phyloP scores from a whole-genome alignment of 2,797 vertebrate genomes.

The Lycodopsis pacificus region DNA sequence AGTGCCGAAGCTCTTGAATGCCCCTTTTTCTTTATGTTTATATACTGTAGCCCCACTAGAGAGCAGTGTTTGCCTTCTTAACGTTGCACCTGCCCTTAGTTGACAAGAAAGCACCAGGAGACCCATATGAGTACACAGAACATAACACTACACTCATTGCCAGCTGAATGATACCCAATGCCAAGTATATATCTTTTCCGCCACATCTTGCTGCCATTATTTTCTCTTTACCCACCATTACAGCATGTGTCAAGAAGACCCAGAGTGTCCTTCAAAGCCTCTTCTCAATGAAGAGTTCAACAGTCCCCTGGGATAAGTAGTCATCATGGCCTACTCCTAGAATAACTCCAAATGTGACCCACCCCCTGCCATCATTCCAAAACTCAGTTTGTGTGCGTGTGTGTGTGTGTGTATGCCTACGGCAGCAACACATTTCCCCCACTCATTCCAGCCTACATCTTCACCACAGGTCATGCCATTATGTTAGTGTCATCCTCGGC shows the following conservation, averaged over 20 bases:
- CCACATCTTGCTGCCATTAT: slow-evolving; percentile 41
- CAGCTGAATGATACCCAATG: slow-evolving; percentile 51
- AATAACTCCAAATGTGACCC: slow-evolving; percentile 64
- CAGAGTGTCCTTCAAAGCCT: slow-evolving; percentile 14
- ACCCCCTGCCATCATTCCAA: slow-evolving; percentile 76
- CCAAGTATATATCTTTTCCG: slow-evolving; percentile 31
- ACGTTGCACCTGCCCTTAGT: slow-evolving; percentile 68
- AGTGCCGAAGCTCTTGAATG: slow-evolving; percentile 56
- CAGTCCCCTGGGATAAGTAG: slow-evolving; percentile 21
- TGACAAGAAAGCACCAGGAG: slow-evolving; percentile 43
- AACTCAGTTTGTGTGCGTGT: slow-evolving; percentile 37
- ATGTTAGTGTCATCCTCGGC: slow-evolving; percentile 60
- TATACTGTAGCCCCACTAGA: slow-evolving; percentile 75
- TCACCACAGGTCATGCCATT: slow-evolving; percentile 58
- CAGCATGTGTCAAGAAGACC: slow-evolving; percentile 29
- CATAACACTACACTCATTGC: slow-evolving; percentile 44
- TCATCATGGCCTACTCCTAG: slow-evolving; percentile 42
- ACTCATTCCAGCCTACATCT: slow-evolving; percentile 68
- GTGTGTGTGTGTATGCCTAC: slow-evolving; percentile 6
- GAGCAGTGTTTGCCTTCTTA: slow-evolving; percentile 76
- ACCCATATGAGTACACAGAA: slow-evolving; percentile 21
- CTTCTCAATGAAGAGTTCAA: slow-evolving; percentile 32
- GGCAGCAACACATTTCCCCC: slow-evolving; percentile 47
- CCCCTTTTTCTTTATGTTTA: slow-evolving; percentile 45
- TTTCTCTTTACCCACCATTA: slow-evolving; percentile 20